phyloP scores from a whole-genome alignment of 1,140 invertebrate genomes.

The Orussus abietinus region DNA sequence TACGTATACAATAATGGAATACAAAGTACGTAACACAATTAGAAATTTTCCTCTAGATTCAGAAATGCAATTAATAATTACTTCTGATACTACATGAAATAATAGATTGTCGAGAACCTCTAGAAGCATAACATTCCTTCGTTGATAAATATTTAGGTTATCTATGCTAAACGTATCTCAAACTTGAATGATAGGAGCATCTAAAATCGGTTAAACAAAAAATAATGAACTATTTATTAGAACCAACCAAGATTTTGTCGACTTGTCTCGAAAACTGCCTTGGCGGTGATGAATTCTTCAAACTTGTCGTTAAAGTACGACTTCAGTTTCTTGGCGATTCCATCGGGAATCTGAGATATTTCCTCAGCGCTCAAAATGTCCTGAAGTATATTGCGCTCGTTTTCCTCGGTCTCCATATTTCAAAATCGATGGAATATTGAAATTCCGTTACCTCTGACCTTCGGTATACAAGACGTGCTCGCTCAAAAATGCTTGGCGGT shows the following conservation, averaged over 20 bases:
- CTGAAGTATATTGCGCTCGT: slow-evolving; percentile 34
- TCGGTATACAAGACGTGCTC: no score
- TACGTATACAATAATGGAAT: no score
- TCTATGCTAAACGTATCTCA: slow-evolving; percentile 5
- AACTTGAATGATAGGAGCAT: slow-evolving; percentile 3
- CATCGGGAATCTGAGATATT: slow-evolving; percentile 48
- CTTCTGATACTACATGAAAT: no score
- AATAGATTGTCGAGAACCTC: slow-evolving; percentile 12
- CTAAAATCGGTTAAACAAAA: slow-evolving; percentile 11
- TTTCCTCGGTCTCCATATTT: slow-evolving; percentile 35
- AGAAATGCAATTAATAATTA: slow-evolving; percentile 12
- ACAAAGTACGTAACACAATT: no score
- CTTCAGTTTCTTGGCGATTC: slow-evolving; percentile 59
- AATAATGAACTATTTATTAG: slow-evolving; percentile 27
- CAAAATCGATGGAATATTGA: no score
- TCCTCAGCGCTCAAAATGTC: slow-evolving; percentile 46
- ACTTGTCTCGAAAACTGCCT: slow-evolving; percentile 63
- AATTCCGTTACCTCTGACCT: no score
- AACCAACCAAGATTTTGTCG: slow-evolving; percentile 60
- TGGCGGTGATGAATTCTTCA: slow-evolving; percentile 66
- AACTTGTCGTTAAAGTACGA: slow-evolving; percentile 61
- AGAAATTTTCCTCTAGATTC: neutral
- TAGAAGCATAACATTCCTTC: slow-evolving; percentile 4
- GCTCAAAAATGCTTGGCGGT: no score
- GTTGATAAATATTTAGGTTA: slow-evolving; percentile 9